These are phyloP conservation scores for Equus przewalskii DNA, from an alignment of 2,113 vertebrate species.

Conservation along the genomic window DNA sequence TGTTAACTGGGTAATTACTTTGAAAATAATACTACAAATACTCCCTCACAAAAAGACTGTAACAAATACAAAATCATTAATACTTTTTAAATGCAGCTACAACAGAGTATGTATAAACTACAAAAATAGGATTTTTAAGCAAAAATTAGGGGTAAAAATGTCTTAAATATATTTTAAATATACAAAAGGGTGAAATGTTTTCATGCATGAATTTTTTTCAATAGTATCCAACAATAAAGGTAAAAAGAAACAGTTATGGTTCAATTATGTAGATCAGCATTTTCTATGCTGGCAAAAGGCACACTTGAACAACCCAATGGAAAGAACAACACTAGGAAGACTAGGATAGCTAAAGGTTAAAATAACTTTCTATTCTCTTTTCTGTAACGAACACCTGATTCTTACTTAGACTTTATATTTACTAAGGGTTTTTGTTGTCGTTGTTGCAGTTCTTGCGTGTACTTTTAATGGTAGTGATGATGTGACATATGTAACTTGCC, in stretches of 20 bases:
- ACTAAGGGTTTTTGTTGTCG: not conserved
- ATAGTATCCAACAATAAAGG: not conserved
- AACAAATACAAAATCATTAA: slow-evolving; percentile 29
- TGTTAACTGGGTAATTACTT: slow-evolving; percentile 14
- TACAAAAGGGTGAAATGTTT: not conserved
- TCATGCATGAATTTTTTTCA: not conserved
- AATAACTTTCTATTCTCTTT: not conserved
- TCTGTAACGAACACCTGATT: not conserved
- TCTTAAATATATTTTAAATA: not conserved
- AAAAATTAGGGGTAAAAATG: slow-evolving; percentile 61
- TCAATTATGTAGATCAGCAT: not conserved
- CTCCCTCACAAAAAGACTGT: not conserved
- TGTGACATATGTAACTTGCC: slow-evolving; percentile 94
- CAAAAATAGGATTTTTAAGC: slow-evolving; percentile 19
- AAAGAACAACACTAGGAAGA: not conserved
- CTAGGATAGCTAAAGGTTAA: not conserved
- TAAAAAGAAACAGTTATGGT: not conserved
- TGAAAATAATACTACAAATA: slow-evolving; percentile 38
- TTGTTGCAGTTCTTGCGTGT: not conserved
- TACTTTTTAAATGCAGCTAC: slow-evolving; percentile 21
- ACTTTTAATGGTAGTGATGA: slow-evolving; percentile 62
- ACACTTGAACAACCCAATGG: not conserved
- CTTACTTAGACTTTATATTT: not conserved
- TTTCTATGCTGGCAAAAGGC: slow-evolving; percentile 27
- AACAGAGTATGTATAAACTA: not conserved